A percentile compares a stretch with the other conserved stretches of the same genome.
These are phyloP conservation scores for Trinorchestia longiramus DNA, from an alignment of 1,140 invertebrate species.

Conservation along the genomic window DNA sequence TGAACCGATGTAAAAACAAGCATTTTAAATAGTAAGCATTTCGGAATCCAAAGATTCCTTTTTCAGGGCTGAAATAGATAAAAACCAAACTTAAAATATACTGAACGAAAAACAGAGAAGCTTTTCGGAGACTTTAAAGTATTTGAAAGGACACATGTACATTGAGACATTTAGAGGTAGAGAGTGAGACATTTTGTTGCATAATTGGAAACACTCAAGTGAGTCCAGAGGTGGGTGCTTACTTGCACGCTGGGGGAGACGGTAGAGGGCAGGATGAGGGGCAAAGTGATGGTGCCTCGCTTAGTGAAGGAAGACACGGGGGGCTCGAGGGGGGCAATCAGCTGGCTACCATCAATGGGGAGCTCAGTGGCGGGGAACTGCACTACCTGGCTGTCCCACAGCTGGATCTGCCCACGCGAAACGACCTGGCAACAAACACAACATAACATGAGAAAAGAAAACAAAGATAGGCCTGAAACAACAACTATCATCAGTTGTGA, in stretches of 20 bases:
- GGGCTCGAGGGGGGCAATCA: neutral
- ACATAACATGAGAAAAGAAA: neutral
- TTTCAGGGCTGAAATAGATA: too few relatives aligned
- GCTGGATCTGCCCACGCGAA: neutral
- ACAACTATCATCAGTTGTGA: neutral
- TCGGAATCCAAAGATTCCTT: too few relatives aligned
- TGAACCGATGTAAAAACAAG: too few relatives aligned
- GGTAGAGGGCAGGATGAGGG: constrained; percentile 34
- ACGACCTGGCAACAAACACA: neutral
- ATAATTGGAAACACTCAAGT: too few relatives aligned
- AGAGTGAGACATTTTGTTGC: too few relatives aligned
- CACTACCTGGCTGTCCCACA: constrained; percentile 25
- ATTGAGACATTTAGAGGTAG: too few relatives aligned
- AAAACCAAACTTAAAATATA: too few relatives aligned
- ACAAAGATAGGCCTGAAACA: neutral
- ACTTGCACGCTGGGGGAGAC: constrained; percentile 6
- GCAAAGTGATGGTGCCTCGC: neutral
- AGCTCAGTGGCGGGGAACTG: neutral
- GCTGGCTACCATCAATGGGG: neutral
- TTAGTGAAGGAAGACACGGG: neutral
- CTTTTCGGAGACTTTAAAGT: too few relatives aligned
- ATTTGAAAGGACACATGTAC: too few relatives aligned
- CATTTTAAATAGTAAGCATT: too few relatives aligned
- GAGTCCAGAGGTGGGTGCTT: neutral
- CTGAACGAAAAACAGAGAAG: too few relatives aligned